Evolutionary conservation across 2,797 vertebrate genomes (phyloP), one percentile per base, ranked within the genome.

Genomic region (Urosaurus nigricauda): DNA sequence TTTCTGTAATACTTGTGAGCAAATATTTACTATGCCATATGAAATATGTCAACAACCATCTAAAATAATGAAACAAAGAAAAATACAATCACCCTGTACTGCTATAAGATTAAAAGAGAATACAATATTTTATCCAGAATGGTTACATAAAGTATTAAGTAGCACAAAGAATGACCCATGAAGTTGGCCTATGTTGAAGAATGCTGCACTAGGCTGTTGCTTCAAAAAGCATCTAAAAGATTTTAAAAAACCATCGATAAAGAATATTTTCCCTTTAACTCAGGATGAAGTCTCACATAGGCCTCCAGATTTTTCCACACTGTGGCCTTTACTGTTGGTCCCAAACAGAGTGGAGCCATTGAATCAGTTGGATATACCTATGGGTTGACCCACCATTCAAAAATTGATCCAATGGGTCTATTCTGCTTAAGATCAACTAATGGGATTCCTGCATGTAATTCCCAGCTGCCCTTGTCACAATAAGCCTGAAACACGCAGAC

Each of bases 1-100:
- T 84, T 26, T 16, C 35, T 21, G 13, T 77, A 58, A 88, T 79
- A 43, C n/a, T 68, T 78, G 63, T 12, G 40, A 43, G 4, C 26
- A 71, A 88, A 71, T 17, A 26, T 40, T 70, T 40, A 84, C n/a
- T 40, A 29, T 88, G 78, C 65, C 32, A 86, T n/a, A 26, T 29
- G 37, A 88, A 73, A 70, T 47, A 88, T 11, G 58, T 13, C n/a
- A 70, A 53, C 47, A 53, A 77, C 16, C 51, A 40, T 37, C 47
- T 60, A 11, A 79, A 43, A 6, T 58, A 79, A 40, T 56, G 63
- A 24, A 29, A 8, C 21, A 51, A 37, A 47, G 63, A 70, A 14
- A 40, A 29, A 40, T 74, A 29, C 37, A 53, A 4, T 71, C 35
- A 78, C 56, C 24, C 26, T 81, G 21, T 40, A n/a, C 37, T 78